Conservation (phyloP, 2,888 invertebrate genomes). For the Nemurella pictetii region DNA sequence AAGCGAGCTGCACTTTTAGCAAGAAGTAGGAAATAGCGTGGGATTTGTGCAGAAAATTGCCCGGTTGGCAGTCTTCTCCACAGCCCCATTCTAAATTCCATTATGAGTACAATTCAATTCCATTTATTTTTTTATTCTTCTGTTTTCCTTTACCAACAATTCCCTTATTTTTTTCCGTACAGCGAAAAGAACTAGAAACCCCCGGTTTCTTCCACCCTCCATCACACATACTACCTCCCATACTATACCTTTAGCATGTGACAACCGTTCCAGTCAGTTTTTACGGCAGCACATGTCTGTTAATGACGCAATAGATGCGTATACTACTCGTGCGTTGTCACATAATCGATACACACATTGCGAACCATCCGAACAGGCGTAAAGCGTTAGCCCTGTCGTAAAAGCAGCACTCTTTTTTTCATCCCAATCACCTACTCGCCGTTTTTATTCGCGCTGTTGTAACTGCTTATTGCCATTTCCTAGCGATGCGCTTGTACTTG, state of each 20-base stretch:
- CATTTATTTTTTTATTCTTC: too few species aligned
- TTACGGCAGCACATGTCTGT: neutral
- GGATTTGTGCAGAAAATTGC: too few species aligned
- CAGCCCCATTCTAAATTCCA: too few species aligned
- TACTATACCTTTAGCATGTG: neutral
- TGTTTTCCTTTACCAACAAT: neutral
- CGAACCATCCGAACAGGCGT: neutral
- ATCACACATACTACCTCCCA: neutral
- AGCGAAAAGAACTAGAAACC: neutral
- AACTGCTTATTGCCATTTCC: neutral
- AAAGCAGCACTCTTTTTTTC: neutral
- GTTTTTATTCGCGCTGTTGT: slow-evolving; percentile 8
- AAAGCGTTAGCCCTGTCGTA: neutral
- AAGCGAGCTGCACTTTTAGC: too few species aligned
- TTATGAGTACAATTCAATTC: too few species aligned
- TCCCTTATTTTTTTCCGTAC: neutral
- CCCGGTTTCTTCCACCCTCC: neutral
- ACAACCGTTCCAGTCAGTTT: neutral
- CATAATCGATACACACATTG: neutral
- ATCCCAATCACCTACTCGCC: neutral
- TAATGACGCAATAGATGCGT: neutral
- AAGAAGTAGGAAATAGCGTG: too few species aligned
- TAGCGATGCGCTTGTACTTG: neutral
- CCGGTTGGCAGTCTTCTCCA: too few species aligned
- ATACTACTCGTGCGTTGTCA: neutral